Base-by-base conservation (phyloP, 2,113 vertebrate genomes). In the Phainopepla nitens region DNA sequence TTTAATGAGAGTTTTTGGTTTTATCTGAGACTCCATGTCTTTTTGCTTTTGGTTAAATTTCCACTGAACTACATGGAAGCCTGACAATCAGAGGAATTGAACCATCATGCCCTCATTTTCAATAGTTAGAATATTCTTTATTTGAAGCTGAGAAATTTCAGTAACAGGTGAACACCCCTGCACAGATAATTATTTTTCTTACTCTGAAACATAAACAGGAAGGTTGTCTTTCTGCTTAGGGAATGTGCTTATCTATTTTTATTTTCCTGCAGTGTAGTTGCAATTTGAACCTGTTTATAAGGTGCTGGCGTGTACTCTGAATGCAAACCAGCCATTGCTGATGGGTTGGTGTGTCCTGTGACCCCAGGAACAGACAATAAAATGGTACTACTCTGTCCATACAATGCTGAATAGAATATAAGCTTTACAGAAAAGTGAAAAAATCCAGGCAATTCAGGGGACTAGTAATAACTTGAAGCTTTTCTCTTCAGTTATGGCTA, bases 41-140 rank as follows among this genome's bases (percentile, higher is more conserved):
- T 94, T 86, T 71, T 92, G 31, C 54, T 75, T 91, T 91, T 36
- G 82, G 47, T 68, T 86, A 69, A 54, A 88, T 93, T 88, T 93
- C 35, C 22, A n/a, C 33, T 57, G 50, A 91, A 15, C 27, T 79
- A 36, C 29, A 11, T 62, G 35, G 62, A 54, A 80, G 7, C 82
- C 60, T 53, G 61, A 70, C 25, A 78, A 49, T 73, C n/a, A 42
- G 47, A 91, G 72, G 51, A 69, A 86, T 3, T 60, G 72, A 93
- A 53, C n/a, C 35, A 56, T 78, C 25, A 8, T 81, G 60, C 25
- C 71, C 71, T 82, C 56, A 28, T 92, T 88, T 93, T 62, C 13
- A 50, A 60, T 35, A 73, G 61, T 89, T 88, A 80, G 20, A 39
- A 62, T 81, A 78, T 68, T 60, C 23, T 71, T 92, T 82, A 39